Base-by-base conservation (phyloP, 1,140 invertebrate species). In the Homarus americanus region DNA sequence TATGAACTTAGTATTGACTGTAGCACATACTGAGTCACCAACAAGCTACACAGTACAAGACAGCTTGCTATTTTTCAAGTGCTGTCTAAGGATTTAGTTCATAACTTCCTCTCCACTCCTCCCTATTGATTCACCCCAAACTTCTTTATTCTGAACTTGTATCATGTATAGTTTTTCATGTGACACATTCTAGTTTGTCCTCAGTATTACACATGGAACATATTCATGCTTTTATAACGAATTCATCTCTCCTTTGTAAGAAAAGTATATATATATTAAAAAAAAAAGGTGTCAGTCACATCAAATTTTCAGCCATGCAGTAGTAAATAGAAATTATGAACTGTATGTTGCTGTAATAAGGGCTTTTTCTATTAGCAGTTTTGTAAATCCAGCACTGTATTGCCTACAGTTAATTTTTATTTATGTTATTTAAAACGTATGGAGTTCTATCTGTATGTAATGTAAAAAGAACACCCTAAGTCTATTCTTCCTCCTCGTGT, bases 381-480 rank as follows among this genome's bases (percentile, higher is more conserved):
- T 80, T 53, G 69, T 90, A 83, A 84, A 82, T 83, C 44, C 69
- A 76, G 44, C 73, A 76, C 80, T 82, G 80, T 75, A 76, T 91
- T 78, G 72, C 66, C 58, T 80, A 86, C 53, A 72, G 83, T 91
- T 85, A 91, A 79, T 73, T 85, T 91, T 79, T 91, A 91, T 91
- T 91, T 91, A 91, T 91, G 89, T 91, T 91, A 91, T 91, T 91
- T 91, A 91, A 91, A 78, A 80, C 49, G 66, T 85, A 91, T 86
- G 75, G 76, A 85, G 76, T 79, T 91, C 69, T 91, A 86, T 91
- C 63, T 91, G 83, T 91, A 91, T 91, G 82, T 91, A 91, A 58
- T 91, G 89, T 91, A 91, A 86, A 91, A 40, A n/a, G n/a, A 79
- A 83, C 63, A 82, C 80, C 88, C 44, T 58, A 73, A 83, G 58